phyloP scores from a whole-genome alignment of 2,113 vertebrate genomes.

The Camelus bactrianus region DNA sequence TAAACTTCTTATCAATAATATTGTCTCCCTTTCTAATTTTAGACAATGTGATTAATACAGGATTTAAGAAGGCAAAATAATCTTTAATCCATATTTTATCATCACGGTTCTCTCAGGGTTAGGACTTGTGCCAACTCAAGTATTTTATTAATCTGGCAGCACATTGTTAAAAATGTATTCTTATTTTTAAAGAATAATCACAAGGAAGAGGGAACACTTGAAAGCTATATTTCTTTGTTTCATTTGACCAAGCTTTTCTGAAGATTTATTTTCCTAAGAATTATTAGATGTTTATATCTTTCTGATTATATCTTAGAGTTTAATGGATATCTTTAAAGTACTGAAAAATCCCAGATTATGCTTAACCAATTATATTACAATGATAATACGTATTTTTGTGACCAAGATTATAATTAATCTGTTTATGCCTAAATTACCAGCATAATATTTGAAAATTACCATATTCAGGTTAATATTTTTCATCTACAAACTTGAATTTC shows the following conservation, averaged over 20 bases:
- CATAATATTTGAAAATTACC: neutral
- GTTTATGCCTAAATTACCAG: neutral
- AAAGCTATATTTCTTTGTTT: neutral
- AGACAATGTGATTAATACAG: neutral
- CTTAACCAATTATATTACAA: neutral
- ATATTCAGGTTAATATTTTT: neutral
- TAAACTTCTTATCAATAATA: conserved; percentile 29
- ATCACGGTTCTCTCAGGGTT: neutral
- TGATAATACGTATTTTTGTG: neutral
- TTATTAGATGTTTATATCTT: neutral
- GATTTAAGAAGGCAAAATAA: conserved; percentile 3
- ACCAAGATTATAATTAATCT: neutral
- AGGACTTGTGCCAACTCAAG: conserved; percentile 17
- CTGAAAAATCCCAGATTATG: neutral
- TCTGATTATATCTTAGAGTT: neutral
- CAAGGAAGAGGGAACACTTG: neutral
- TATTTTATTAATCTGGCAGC: neutral
- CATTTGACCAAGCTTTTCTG: neutral
- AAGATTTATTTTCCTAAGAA: neutral
- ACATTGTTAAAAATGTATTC: neutral
- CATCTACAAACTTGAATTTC: neutral
- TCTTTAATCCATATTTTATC: neutral
- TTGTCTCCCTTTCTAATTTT: conserved; percentile 13
- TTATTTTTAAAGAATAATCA: conserved; percentile 4
- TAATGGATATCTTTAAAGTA: neutral